A percentile compares a stretch with the other conserved stretches of the same genome.
Conservation (phyloP, 2,888 invertebrate genomes). For the Hyles lineata region DNA sequence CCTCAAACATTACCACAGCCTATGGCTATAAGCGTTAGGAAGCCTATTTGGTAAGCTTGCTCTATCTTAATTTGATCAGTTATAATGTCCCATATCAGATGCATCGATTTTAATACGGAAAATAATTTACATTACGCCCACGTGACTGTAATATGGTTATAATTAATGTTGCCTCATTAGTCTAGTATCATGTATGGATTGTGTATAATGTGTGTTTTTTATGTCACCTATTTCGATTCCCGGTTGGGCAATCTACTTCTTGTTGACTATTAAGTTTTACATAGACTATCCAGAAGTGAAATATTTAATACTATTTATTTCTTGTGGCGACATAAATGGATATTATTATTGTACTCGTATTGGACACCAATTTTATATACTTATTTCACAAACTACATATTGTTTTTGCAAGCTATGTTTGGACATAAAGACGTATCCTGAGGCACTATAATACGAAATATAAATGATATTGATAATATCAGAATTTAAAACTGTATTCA, state of each 20-base stretch:
- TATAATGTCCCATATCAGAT: not conserved
- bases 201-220: too few species aligned
- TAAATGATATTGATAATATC: not conserved
- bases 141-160: not conserved
- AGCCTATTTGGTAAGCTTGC: not conserved
- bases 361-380: too few species aligned
- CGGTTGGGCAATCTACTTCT: too few species aligned
- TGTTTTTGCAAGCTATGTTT: too few species aligned
- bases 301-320: too few species aligned
- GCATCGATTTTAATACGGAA: not conserved
- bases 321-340: too few species aligned
- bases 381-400: not conserved
- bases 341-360: too few species aligned
- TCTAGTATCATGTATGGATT: too few species aligned
- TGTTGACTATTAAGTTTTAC: too few species aligned
- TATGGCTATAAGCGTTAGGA: not conserved
- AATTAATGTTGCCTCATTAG: not conserved
- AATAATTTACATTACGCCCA: not conserved
- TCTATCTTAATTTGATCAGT: conserved; percentile 11
- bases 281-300: too few species aligned
- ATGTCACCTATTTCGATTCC: too few species aligned
- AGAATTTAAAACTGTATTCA: not conserved
- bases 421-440: not conserved
- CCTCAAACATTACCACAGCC: conserved; percentile 10
- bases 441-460: not conserved